Conservation (phyloP, 2,888 invertebrate genomes). For the Trilocha varians region DNA sequence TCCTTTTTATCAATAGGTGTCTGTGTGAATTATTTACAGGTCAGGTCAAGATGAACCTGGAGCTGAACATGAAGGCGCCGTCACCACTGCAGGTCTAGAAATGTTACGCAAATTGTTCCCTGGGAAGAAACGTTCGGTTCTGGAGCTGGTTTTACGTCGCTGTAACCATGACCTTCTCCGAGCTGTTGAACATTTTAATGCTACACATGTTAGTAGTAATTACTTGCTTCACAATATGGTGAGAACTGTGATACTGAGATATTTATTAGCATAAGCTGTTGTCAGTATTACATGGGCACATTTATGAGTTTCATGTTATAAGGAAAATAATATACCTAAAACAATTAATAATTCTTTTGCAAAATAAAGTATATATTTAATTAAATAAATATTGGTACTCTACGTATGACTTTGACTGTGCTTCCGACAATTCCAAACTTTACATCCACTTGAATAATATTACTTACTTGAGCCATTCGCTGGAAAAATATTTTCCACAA, state of each 20-base stretch:
- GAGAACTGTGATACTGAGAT: not conserved
- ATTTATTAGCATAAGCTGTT: too few species aligned
- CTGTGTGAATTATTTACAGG: conserved; percentile 11
- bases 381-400: too few species aligned
- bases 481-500: not conserved
- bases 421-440: too few species aligned
- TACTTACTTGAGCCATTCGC: not conserved
- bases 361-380: too few species aligned
- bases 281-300: too few species aligned
- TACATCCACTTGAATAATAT: too few species aligned
- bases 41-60: conserved; percentile 28
- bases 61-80: conserved; percentile 44
- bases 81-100: conserved; percentile 84
- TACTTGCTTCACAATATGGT: not conserved
- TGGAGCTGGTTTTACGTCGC: conserved; percentile 92
- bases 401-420: too few species aligned
- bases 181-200: conserved; percentile 89
- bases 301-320: too few species aligned
- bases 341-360: too few species aligned
- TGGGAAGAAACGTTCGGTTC: conserved; percentile 87
- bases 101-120: conserved; percentile 92
- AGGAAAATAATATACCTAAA: too few species aligned
- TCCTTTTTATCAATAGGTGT: too few species aligned
- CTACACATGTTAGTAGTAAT: conserved; percentile 44
- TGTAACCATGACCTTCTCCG: conserved; percentile 93